A percentile compares a stretch with the other conserved stretches of the same genome.
These are phyloP conservation scores for Chelon labrosus DNA, from an alignment of 2,797 vertebrate species.

Conservation along the genomic window DNA sequence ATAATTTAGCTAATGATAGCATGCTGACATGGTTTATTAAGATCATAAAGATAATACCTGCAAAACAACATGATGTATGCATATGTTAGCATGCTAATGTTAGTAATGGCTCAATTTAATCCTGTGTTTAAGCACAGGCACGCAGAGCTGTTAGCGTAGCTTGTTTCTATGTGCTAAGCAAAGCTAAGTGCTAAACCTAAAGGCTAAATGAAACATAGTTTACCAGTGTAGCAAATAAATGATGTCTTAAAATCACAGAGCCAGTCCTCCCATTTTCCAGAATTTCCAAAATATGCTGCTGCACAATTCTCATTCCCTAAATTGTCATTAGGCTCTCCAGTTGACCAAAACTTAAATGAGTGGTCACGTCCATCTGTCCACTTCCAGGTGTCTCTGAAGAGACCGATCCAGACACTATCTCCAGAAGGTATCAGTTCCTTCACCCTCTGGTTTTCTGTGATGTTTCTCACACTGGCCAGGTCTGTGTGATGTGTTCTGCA, in stretches of 20 bases:
- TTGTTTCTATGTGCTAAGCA: no score
- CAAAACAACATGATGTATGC: no score
- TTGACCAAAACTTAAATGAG: slow-evolving; percentile 24
- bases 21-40: no score
- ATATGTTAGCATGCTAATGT: no score
- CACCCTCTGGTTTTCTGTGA: slow-evolving; percentile 25
- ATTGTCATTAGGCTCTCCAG: rapidly evolving
- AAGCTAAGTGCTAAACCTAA: no score
- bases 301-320: rapidly evolving
- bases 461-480: no score
- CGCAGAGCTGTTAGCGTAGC: no score
- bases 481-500: slow-evolving; percentile 48
- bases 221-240: slow-evolving; percentile 50
- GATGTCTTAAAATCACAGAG: background rate
- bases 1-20: no score
- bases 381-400: slow-evolving; percentile 47
- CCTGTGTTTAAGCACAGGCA: no score
- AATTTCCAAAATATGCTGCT: rapidly evolving
- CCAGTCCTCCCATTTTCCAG: slow-evolving; percentile 32
- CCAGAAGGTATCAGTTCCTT: rapidly evolving
- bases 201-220: background rate
- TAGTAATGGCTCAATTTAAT: no score
- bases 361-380: slow-evolving; percentile 49
- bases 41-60: no score
- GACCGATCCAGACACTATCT: slow-evolving; percentile 35